Conservation (phyloP, 1,140 invertebrate genomes). For the Colletes gigas region DNA sequence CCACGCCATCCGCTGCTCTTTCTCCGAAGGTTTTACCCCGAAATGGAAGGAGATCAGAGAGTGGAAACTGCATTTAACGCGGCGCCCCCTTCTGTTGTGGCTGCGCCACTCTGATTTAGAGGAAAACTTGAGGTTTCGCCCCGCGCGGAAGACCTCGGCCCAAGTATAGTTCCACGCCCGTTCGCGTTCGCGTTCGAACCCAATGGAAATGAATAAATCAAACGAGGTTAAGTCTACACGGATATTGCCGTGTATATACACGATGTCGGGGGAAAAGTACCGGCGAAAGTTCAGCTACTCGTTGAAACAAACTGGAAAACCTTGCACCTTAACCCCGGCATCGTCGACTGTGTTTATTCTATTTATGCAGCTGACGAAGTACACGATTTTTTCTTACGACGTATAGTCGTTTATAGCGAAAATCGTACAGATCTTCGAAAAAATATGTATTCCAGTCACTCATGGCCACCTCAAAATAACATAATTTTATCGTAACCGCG, state of each 20-base stretch:
- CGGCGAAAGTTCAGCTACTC: no score
- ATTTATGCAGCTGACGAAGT: no score
- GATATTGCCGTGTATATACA: background rate
- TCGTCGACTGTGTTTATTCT: no score
- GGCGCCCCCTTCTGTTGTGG: conserved; percentile 21
- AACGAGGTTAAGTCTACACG: conserved; percentile 1
- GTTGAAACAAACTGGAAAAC: background rate
- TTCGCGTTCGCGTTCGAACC: background rate
- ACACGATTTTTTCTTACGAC: no score
- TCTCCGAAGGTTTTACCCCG: conserved; percentile 13
- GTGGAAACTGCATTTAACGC: conserved; percentile 62
- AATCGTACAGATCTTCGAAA: no score
- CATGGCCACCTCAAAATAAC: no score
- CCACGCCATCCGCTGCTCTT: conserved; percentile 1
- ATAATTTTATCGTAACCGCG: no score
- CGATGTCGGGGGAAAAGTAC: background rate
- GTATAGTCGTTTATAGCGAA: no score
- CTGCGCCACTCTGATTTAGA: conserved; percentile 61
- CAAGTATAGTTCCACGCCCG: background rate
- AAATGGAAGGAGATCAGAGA: conserved; percentile 35
- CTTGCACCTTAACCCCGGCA: no score
- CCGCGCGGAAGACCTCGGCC: background rate
- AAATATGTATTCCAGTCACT: no score
- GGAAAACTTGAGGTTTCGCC: conserved; percentile 33
- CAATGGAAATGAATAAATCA: conserved; percentile 42